Evolutionary conservation across 2,888 invertebrate genomes (phyloP).

Genomic region (Acleris sparsana): DNA sequence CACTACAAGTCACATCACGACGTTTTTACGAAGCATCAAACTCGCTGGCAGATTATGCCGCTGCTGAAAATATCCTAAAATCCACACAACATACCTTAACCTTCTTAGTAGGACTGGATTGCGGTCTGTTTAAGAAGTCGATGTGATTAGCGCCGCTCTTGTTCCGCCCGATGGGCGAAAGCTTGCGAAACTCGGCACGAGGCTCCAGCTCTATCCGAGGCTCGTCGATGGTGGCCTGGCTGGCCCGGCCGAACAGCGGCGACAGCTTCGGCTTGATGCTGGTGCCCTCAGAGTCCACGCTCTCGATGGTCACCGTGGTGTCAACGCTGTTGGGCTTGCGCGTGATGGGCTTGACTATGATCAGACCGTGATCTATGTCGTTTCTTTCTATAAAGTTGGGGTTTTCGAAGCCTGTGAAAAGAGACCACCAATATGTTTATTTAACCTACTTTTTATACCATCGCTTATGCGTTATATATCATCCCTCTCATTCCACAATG

Average conservation of each 20-base stretch:
- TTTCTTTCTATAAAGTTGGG: conserved; percentile 64
- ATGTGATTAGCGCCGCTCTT: conserved; percentile 61
- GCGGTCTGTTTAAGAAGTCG: conserved; percentile 72
- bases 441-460: background rate
- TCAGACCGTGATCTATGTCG: conserved; percentile 56
- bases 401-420: conserved; percentile 69
- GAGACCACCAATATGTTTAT: background rate
- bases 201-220: conserved; percentile 64
- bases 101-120: conserved; percentile 72
- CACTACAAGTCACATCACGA: too few relatives aligned
- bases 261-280: conserved; percentile 71
- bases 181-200: conserved; percentile 67
- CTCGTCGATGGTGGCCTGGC: conserved; percentile 37
- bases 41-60: too few relatives aligned
- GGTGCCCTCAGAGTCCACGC: conserved; percentile 61
- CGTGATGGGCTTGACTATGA: conserved; percentile 69
- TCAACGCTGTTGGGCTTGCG: conserved; percentile 61
- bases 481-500: too few relatives aligned
- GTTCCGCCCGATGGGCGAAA: conserved; percentile 71
- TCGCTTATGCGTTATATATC: too few relatives aligned
- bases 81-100: conserved; percentile 62
- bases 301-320: conserved; percentile 73
- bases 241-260: conserved; percentile 69
- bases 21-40: background rate
- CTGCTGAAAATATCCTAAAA: too few relatives aligned